A percentile compares a stretch with the other conserved stretches of the same genome.
phyloP scores from a whole-genome alignment of 2,888 invertebrate genomes.

The Netelia inedita region DNA sequence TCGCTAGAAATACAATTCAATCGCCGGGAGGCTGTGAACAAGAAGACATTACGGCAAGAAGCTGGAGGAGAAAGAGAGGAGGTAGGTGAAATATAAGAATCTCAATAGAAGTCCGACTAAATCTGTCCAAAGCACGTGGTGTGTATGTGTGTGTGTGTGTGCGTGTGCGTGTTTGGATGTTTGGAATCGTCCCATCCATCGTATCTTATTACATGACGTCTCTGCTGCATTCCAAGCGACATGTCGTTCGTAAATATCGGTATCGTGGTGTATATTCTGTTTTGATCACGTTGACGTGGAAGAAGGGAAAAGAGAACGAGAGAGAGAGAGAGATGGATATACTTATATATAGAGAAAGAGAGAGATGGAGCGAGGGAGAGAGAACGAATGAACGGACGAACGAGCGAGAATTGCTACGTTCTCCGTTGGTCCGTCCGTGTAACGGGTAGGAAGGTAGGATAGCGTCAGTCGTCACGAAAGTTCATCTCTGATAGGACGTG shows the following conservation, averaged over 20 bases:
- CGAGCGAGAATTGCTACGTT: conserved; percentile 5
- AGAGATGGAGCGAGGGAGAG: conserved; percentile 1
- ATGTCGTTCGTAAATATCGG: not conserved
- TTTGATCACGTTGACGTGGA: not conserved
- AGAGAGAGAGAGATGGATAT: too few relatives aligned
- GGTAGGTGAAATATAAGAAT: conserved; percentile 6
- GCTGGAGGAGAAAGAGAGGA: not conserved
- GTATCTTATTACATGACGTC: conserved; percentile 2
- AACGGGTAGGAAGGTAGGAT: conserved; percentile 38
- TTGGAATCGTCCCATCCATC: not conserved
- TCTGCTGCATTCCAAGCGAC: not conserved
- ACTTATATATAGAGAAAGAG: too few relatives aligned
- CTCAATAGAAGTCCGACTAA: conserved; percentile 38
- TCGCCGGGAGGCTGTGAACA: conserved; percentile 4
- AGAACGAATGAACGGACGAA: not conserved
- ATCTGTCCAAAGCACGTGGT: conserved; percentile 62
- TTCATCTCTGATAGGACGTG: conserved; percentile 36
- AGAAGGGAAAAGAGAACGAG: not conserved
- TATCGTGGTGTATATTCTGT: not conserved
- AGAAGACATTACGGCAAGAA: not conserved
- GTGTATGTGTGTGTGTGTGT: conserved; percentile 1
- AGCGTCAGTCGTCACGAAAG: conserved; percentile 50
- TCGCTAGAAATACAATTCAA: conserved; percentile 37
- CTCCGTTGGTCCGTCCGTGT: conserved; percentile 42
- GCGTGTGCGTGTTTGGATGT: not conserved